Evolutionary conservation across 2,797 vertebrate genomes (phyloP).

Genomic region (Tapirus indicus): DNA sequence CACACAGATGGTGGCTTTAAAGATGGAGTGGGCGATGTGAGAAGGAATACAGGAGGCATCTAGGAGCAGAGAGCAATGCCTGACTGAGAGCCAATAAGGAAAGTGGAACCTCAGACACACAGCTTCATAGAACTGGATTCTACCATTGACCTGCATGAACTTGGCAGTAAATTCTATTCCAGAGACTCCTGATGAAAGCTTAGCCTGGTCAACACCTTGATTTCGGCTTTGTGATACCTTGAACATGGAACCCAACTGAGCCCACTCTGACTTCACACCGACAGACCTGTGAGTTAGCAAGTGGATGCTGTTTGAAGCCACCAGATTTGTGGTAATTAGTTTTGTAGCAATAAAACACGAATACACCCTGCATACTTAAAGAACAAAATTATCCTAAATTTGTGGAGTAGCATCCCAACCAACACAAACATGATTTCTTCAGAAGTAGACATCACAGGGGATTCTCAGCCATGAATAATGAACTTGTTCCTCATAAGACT

Average conservation of each 20-base stretch:
- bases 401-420: not conserved
- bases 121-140: not conserved
- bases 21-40: not conserved
- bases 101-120: not conserved
- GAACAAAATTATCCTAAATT: not conserved
- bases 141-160: too few relatives aligned
- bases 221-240: not conserved
- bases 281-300: not conserved
- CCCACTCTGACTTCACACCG: not conserved
- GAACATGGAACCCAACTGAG: not conserved
- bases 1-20: not conserved
- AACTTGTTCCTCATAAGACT: not conserved
- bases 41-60: not conserved
- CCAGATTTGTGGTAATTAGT: not conserved
- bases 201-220: not conserved
- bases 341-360: not conserved
- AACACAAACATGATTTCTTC: not conserved
- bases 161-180: not conserved
- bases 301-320: not conserved
- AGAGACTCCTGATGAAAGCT: not conserved
- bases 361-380: not conserved
- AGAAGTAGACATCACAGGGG: not conserved
- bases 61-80: accelerated
- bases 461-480: not conserved
- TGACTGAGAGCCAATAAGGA: accelerated